Evolutionary conservation across 2,888 invertebrate genomes (phyloP), one percentile per base, ranked within the genome.

Genomic region (Onthophagus sagittarius): DNA sequence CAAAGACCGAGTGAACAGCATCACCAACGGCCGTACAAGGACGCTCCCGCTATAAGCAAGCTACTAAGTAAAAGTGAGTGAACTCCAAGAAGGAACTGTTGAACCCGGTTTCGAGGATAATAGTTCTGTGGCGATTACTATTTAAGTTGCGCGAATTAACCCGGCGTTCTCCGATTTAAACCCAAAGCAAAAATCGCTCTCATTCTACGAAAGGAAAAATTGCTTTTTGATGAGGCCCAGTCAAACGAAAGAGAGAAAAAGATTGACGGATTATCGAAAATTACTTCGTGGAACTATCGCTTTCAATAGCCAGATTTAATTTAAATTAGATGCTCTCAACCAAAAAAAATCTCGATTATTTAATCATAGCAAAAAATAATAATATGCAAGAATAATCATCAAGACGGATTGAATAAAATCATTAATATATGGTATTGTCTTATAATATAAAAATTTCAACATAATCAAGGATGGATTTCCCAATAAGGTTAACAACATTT

Each of bases 71-170:
- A 67, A 67, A 67, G 67, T 31, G 67, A 67, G 67, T 67, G 67
- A 67, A 67, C 67, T 67, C 67, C n/a, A n/a, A 7, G 67, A 23
- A 67, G 67, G 11, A 31, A 67, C 67, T 67, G 67, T 67, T 67
- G 67, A 67, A 67, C 67, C 67, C 31, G 31, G 32, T 5, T 23
- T 67, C 23, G 32, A 67, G 67, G 67, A 67, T 67, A 67, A 67
- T 67, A 67, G 32, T 67, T 23, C 23, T 67, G 67, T 23, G 67
- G 32, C 32, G 23, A 67, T 67, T 67, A 67, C 67, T 32, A 32
- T 23, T 23, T 23, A 67, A 67, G 23, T n/a, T 67, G 67, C 23
- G 31, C 67, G 32, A 67, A 67, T 67, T 67, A 67, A 23, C 4
- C n/a, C 63, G 67, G 23, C 67, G 13, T n/a, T 23, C 67, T n/a